These are phyloP conservation scores for Furnarius figulus DNA, from an alignment of 2,113 vertebrate genomes.

Conservation along the genomic window DNA sequence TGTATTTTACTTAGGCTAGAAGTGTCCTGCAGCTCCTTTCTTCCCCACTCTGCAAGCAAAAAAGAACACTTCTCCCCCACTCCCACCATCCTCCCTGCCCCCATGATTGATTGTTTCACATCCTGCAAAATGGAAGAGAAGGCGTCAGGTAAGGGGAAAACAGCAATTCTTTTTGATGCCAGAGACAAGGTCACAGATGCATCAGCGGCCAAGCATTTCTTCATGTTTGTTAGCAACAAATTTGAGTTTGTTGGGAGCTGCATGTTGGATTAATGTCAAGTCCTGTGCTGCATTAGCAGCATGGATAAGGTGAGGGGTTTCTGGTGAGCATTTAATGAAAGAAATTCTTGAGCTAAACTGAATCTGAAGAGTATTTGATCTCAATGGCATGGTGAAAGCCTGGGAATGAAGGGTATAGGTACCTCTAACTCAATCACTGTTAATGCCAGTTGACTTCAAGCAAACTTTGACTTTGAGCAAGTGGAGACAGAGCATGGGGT, in stretches of 20 bases:
- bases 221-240: background rate
- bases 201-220: background rate
- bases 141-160: background rate
- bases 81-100: background rate
- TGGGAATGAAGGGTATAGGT: background rate
- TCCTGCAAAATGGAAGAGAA: background rate
- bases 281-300: fast-evolving
- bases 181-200: background rate
- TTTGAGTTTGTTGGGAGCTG: background rate
- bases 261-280: background rate
- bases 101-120: background rate
- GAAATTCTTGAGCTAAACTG: background rate
- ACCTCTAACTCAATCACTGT: background rate
- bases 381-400: background rate
- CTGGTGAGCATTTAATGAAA: background rate
- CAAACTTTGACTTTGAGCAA: background rate
- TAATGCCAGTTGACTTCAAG: background rate
- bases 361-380: background rate
- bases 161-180: background rate
- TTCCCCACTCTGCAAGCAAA: background rate
- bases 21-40: background rate
- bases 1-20: background rate
- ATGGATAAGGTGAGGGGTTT: background rate
- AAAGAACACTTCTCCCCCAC: background rate
- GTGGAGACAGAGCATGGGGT: background rate